Conservation (phyloP, 1,140 invertebrate species). For the Drosophila pseudoananassae region DNA sequence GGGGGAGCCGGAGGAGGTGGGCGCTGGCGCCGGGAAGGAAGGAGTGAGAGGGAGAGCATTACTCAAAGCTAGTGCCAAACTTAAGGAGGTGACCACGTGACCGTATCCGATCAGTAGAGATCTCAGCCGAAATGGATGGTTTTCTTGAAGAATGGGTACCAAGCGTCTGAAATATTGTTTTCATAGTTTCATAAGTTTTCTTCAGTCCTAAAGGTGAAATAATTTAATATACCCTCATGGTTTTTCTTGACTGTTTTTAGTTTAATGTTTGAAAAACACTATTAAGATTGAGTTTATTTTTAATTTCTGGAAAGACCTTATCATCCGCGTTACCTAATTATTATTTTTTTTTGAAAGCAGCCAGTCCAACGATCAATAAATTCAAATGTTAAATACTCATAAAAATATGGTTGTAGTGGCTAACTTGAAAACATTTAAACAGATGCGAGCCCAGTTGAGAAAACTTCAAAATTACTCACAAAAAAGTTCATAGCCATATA, state of each 20-base stretch:
- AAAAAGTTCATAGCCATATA: conserved; percentile 24
- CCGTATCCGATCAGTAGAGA: conserved; percentile 13
- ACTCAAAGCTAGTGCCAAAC: conserved; percentile 74
- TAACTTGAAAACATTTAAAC: conserved; percentile 2
- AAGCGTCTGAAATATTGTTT: too few relatives aligned
- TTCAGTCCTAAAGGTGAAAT: too few relatives aligned
- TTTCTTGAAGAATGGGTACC: too few relatives aligned
- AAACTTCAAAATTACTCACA: conserved; percentile 16
- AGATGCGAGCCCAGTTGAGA: neutral
- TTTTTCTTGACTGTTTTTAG: too few relatives aligned
- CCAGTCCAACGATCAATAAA: too few relatives aligned
- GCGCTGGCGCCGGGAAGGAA: neutral
- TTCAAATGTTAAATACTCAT: conserved; percentile 47
- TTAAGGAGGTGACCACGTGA: neutral
- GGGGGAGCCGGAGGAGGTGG: neutral
- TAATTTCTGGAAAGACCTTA: too few relatives aligned
- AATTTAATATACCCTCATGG: too few relatives aligned
- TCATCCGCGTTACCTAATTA: too few relatives aligned
- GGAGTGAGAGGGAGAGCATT: conserved; percentile 31
- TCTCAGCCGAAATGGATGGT: conserved; percentile 9
- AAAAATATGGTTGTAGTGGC: conserved; percentile 7
- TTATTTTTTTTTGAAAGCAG: too few relatives aligned
- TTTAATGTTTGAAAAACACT: too few relatives aligned
- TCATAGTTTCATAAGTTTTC: too few relatives aligned
- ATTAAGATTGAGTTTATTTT: too few relatives aligned